These are phyloP conservation scores for Wasmannia auropunctata DNA, from an alignment of 1,140 invertebrate genomes.

Conservation along the genomic window DNA sequence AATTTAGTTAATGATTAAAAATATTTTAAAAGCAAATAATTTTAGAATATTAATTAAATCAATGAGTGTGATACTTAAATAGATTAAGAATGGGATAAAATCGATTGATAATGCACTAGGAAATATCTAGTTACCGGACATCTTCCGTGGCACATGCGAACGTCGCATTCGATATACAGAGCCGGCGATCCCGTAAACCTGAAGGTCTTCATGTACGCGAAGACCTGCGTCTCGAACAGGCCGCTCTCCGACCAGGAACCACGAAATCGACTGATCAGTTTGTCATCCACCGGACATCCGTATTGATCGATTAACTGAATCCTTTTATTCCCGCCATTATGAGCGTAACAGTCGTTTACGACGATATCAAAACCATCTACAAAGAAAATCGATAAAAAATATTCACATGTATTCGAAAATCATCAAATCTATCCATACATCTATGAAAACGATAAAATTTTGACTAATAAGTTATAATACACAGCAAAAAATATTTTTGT, in stretches of 20 bases:
- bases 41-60: not conserved
- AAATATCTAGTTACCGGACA: constrained; percentile 91
- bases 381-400: constrained; percentile 33
- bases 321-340: constrained; percentile 96
- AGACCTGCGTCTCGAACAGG: constrained; percentile 96
- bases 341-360: constrained; percentile 97
- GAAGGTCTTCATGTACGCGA: constrained; percentile 98
- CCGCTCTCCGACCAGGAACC: constrained; percentile 96
- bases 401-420: constrained; percentile 47
- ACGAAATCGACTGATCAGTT: constrained; percentile 95
- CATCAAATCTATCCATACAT: constrained; percentile 6
- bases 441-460: not conserved
- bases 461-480: not conserved
- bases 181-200: constrained; percentile 96
- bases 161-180: constrained; percentile 97
- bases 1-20: not conserved
- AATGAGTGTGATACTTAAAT: not conserved
- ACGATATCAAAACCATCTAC: constrained; percentile 97
- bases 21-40: not conserved
- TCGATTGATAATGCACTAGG: not conserved
- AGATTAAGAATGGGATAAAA: not conserved
- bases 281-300: constrained; percentile 97
- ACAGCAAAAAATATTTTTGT: too few relatives aligned
- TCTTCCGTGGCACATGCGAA: constrained; percentile 96
- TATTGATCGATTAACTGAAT: constrained; percentile 97